phyloP scores from a whole-genome alignment of 2,797 vertebrate genomes.

The Parotocinclus haroldoi region DNA sequence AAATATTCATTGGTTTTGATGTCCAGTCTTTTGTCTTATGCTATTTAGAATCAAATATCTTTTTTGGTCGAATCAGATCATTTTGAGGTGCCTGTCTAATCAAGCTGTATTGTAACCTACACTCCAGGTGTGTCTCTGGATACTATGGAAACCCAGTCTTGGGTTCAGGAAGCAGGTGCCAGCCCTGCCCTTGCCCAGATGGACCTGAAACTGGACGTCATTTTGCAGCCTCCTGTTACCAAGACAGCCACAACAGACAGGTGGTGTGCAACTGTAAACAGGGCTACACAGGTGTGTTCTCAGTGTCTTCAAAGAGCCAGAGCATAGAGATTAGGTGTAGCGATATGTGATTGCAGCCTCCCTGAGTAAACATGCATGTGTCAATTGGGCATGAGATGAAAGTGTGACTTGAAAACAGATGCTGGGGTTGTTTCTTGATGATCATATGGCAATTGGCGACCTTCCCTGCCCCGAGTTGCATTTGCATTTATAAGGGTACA shows the following conservation, averaged over 20 bases:
- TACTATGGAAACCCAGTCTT: constrained; percentile 87
- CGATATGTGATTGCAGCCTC: no score
- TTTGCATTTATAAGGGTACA: constrained; percentile 1
- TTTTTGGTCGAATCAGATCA: no score
- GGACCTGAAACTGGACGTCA: constrained; percentile 82
- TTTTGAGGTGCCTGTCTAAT: neutral
- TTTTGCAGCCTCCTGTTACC: constrained; percentile 89
- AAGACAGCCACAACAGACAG: constrained; percentile 81
- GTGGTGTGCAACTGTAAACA: constrained; percentile 89
- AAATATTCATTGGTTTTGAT: no score
- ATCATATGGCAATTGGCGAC: no score
- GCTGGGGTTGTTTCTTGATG: neutral
- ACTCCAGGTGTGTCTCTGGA: constrained; percentile 79
- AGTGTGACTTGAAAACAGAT: neutral
- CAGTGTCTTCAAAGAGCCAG: neutral
- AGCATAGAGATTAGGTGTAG: no score
- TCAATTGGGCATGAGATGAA: no score
- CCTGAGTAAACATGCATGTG: no score
- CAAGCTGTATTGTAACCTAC: neutral
- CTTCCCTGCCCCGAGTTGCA: no score
- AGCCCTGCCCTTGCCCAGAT: constrained; percentile 91
- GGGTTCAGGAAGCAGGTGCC: constrained; percentile 80
- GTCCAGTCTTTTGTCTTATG: no score
- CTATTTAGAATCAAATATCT: no score
- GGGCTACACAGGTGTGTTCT: constrained; percentile 85